A percentile compares a stretch with the other conserved stretches of the same genome.
These are phyloP conservation scores for Bombus superbus DNA, from an alignment of 1,140 invertebrate species.

Conservation along the genomic window DNA sequence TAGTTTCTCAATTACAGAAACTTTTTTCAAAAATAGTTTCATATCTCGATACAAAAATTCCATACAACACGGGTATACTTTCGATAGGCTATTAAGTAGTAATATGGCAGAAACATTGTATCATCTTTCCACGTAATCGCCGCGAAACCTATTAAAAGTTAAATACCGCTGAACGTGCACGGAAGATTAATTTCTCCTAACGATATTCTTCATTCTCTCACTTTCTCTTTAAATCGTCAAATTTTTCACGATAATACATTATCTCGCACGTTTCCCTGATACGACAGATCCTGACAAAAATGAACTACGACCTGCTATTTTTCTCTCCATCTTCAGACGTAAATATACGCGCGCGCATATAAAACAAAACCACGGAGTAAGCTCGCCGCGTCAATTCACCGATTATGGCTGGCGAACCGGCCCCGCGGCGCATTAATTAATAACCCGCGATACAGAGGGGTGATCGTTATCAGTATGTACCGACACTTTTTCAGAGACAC, in stretches of 20 bases:
- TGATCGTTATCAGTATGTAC: constrained; percentile 55
- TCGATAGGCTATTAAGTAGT: too few relatives aligned
- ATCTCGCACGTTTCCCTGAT: background rate
- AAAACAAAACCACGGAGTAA: background rate
- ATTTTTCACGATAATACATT: background rate
- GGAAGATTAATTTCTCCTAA: too few relatives aligned
- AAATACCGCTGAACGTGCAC: too few relatives aligned
- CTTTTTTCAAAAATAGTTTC: too few relatives aligned
- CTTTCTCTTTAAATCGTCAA: background rate
- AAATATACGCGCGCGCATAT: background rate
- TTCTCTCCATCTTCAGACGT: background rate
- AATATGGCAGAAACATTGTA: too few relatives aligned
- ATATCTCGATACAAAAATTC: too few relatives aligned
- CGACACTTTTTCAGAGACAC: constrained; percentile 38
- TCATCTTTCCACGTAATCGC: too few relatives aligned
- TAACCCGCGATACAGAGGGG: constrained; percentile 47
- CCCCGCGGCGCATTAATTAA: constrained; percentile 54
- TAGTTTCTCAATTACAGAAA: too few relatives aligned
- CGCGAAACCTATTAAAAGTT: too few relatives aligned
- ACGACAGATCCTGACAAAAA: background rate
- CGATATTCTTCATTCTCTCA: background rate
- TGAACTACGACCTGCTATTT: background rate
- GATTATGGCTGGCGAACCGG: constrained; percentile 34
- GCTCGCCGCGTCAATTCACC: constrained; percentile 43
- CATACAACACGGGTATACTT: too few relatives aligned